Percentiles rank a stretch among this genome's conserved stretches.
Evolutionary conservation across 2,113 vertebrate genomes (phyloP).

Genomic region (Percopsis transmontana): DNA sequence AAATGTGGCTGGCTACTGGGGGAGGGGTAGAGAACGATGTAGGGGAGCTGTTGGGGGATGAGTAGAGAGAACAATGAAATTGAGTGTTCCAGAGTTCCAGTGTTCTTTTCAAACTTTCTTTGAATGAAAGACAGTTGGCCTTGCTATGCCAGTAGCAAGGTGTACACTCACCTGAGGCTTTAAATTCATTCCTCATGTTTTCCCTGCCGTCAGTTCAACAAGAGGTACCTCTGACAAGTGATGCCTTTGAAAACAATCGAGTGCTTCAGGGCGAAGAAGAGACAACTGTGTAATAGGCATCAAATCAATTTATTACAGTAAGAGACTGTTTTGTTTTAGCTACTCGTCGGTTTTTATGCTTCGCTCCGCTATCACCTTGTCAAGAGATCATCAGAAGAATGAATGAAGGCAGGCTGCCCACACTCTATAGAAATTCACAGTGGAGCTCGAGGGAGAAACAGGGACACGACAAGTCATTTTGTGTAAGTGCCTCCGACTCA

Average conservation of each 20-base stretch:
- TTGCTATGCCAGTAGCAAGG: no score
- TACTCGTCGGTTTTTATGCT: constrained; percentile 29
- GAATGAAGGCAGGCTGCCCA: constrained; percentile 52
- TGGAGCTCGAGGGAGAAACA: constrained; percentile 45
- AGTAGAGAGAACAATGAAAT: no score
- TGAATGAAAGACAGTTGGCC: no score
- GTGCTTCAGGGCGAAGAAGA: constrained; percentile 18
- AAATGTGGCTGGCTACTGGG: no score
- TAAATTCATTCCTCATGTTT: neutral
- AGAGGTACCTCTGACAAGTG: constrained; percentile 1
- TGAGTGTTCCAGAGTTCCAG: no score
- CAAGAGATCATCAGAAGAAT: constrained; percentile 43
- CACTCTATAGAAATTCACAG: constrained; percentile 55
- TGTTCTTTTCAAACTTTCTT: no score
- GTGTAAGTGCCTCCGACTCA: constrained; percentile 36
- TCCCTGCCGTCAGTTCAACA: constrained; percentile 17
- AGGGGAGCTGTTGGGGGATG: no score
- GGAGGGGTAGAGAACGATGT: no score
- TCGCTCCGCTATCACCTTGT: constrained; percentile 34
- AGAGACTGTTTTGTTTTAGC: constrained; percentile 11
- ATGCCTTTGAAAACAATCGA: constrained; percentile 11
- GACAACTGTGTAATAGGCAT: constrained; percentile 22
- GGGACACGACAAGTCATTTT: constrained; percentile 45
- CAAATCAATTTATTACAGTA: constrained; percentile 5
- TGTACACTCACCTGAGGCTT: no score